phyloP scores from a whole-genome alignment of 2,797 vertebrate species.

The Hypotaenidia okinawae region DNA sequence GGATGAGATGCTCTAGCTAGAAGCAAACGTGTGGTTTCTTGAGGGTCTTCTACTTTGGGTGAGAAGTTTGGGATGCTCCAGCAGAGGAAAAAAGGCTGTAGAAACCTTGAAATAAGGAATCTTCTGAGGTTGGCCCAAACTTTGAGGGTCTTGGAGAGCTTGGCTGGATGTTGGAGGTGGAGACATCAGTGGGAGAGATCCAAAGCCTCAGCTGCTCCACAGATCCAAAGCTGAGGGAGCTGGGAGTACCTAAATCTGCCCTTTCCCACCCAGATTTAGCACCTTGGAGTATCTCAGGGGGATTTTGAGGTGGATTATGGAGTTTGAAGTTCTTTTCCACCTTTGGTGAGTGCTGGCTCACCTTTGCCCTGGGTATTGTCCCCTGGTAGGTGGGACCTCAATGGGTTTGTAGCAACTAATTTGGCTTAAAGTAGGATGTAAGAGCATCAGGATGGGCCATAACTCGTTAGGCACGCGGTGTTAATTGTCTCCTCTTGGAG shows the following conservation, averaged over 20 bases:
- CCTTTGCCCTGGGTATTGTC: too few relatives aligned
- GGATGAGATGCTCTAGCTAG: accelerated
- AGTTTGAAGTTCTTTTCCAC: neutral
- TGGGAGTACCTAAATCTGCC: neutral
- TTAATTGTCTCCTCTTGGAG: neutral
- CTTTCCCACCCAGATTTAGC: neutral
- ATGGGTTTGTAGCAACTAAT: accelerated
- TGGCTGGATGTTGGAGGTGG: neutral
- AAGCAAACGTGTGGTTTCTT: accelerated
- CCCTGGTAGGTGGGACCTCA: neutral
- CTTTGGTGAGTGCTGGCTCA: neutral
- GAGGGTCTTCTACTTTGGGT: too few relatives aligned
- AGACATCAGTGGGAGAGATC: neutral
- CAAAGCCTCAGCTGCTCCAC: neutral
- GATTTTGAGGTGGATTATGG: too few relatives aligned
- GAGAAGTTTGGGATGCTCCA: neutral
- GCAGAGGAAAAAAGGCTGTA: neutral
- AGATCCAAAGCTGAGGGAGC: neutral
- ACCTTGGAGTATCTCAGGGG: neutral
- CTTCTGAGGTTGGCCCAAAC: neutral
- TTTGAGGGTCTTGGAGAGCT: neutral
- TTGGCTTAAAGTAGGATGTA: neutral
- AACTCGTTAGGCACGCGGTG: neutral
- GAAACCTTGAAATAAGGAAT: too few relatives aligned
- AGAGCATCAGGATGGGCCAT: neutral